Evolutionary conservation across 2,888 invertebrate genomes (phyloP).

Genomic region (Galerucella pusilla): DNA sequence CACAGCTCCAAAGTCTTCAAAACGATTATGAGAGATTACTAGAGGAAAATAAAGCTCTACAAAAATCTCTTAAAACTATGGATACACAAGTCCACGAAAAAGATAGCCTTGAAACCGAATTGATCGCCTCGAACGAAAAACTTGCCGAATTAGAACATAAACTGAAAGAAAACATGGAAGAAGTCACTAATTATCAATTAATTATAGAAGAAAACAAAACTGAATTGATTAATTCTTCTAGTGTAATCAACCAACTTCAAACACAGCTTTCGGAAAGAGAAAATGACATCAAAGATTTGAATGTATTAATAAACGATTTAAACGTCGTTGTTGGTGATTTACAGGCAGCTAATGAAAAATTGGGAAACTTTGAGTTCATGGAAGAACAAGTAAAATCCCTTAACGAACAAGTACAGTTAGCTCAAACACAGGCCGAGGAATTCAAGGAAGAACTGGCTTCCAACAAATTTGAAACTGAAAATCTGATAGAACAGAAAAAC

Average conservation of each 20-base stretch:
- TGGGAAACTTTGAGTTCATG: constrained; percentile 64
- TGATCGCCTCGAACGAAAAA: constrained; percentile 49
- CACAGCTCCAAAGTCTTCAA: constrained; percentile 43
- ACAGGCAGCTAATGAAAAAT: constrained; percentile 67
- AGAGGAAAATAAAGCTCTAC: constrained; percentile 55
- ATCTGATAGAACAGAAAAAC: too few species aligned
- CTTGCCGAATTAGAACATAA: constrained; percentile 54
- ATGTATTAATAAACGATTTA: constrained; percentile 67
- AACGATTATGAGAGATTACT: constrained; percentile 51
- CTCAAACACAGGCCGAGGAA: constrained; percentile 69
- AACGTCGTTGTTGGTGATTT: constrained; percentile 67
- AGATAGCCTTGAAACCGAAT: constrained; percentile 52
- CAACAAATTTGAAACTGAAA: constrained; percentile 55
- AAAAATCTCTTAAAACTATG: constrained; percentile 52
- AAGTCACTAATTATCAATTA: constrained; percentile 57
- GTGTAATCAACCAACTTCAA: constrained; percentile 55
- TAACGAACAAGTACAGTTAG: constrained; percentile 67
- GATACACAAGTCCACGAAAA: constrained; percentile 55
- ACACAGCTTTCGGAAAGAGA: constrained; percentile 55
- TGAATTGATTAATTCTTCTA: constrained; percentile 57
- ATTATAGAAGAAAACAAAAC: constrained; percentile 59
- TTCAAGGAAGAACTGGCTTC: constrained; percentile 69
- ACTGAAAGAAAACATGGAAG: constrained; percentile 53
- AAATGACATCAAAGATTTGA: constrained; percentile 59
- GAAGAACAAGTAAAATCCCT: constrained; percentile 69